Percentiles rank a stretch among this genome's conserved stretches.
phyloP scores from a whole-genome alignment of 2,888 invertebrate genomes.

The Malacosoma neustria region DNA sequence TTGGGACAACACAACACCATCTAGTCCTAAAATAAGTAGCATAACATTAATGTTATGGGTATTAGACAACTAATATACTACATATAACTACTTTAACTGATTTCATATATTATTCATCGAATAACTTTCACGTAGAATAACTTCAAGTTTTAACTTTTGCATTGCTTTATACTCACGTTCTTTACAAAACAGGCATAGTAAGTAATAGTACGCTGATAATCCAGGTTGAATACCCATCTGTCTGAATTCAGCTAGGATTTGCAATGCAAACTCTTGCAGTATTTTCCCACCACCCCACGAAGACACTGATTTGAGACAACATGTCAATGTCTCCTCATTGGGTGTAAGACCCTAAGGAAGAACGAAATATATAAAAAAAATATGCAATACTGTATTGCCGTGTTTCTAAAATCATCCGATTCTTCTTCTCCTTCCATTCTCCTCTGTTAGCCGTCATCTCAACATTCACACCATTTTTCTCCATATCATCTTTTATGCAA shows the following conservation, averaged over 20 bases:
- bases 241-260: constrained; percentile 57
- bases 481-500: too few species aligned
- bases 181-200: constrained; percentile 81
- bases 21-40: too few species aligned
- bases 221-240: constrained; percentile 81
- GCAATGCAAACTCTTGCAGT: constrained; percentile 45
- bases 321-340: constrained; percentile 39
- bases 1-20: too few species aligned
- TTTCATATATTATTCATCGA: background rate
- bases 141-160: background rate
- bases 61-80: too few species aligned
- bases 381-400: too few species aligned
- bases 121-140: background rate
- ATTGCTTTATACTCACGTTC: constrained; percentile 71
- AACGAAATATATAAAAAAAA: background rate
- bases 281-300: constrained; percentile 53
- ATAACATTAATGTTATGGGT: too few species aligned
- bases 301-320: constrained; percentile 50
- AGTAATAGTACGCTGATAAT: constrained; percentile 83
- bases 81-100: background rate
- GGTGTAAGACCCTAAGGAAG: constrained; percentile 49
- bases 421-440: too few species aligned
- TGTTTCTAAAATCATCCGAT: too few species aligned
- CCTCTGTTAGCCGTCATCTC: too few species aligned
- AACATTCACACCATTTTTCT: too few species aligned